These are phyloP conservation scores for Tiliqua scincoides DNA, from an alignment of 2,113 vertebrate species.

Conservation along the genomic window DNA sequence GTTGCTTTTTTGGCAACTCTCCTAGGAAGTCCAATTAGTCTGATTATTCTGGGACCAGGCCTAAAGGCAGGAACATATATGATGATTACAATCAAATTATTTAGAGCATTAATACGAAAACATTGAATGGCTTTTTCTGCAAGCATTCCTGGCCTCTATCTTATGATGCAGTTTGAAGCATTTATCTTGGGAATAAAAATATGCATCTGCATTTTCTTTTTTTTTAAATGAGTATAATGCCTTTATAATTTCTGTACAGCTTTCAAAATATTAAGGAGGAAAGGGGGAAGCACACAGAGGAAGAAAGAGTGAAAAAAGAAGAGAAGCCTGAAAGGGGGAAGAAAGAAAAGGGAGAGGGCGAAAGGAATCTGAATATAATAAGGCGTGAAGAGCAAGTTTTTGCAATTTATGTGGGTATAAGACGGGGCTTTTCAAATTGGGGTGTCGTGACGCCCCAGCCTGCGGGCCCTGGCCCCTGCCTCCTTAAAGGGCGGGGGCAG, in stretches of 20 bases:
- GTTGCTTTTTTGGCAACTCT: rapidly evolving
- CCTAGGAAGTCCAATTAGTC: neutral
- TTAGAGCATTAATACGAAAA: neutral
- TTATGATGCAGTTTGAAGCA: neutral
- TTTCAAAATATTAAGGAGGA: neutral
- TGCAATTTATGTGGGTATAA: neutral
- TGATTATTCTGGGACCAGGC: neutral
- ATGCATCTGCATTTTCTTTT: neutral
- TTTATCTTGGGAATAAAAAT: neutral
- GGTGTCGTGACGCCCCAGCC: no score
- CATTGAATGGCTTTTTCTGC: neutral
- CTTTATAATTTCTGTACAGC: neutral
- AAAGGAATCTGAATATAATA: neutral
- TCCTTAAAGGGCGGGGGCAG: no score
- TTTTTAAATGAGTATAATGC: neutral
- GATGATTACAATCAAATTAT: neutral
- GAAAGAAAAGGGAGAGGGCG: neutral
- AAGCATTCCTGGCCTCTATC: neutral
- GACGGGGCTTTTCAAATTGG: no score
- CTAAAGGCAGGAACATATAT: neutral
- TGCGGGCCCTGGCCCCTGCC: no score
- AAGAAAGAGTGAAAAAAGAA: neutral
- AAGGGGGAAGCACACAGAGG: neutral
- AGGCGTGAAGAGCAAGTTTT: no score
- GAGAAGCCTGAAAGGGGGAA: neutral